Evolutionary conservation across 2,797 vertebrate genomes (phyloP).

Genomic region (Sparus aurata): DNA sequence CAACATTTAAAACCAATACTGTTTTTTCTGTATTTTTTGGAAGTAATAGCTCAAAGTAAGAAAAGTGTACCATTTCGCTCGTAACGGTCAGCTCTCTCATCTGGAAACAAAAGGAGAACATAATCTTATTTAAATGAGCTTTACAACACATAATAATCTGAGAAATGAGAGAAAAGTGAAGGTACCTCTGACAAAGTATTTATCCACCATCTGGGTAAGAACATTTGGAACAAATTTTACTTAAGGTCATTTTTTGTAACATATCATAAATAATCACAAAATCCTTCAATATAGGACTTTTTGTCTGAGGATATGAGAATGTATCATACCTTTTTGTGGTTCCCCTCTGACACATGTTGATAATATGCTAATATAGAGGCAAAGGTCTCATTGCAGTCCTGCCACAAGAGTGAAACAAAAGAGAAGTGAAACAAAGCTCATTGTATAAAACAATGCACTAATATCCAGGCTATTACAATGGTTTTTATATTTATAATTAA

Average conservation of each 20-base stretch:
- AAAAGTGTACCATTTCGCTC: slow-evolving; percentile 32
- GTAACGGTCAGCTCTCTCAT: fast-evolving
- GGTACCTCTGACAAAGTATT: slow-evolving; percentile 22
- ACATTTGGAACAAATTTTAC: not conserved
- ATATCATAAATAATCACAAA: not conserved
- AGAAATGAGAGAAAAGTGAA: slow-evolving; percentile 1
- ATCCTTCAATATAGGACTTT: not conserved
- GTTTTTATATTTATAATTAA: too few relatives aligned
- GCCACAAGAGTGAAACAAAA: slow-evolving; percentile 4
- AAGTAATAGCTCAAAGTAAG: not conserved
- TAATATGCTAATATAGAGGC: fast-evolving
- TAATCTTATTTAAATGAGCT: not conserved
- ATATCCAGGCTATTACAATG: not conserved
- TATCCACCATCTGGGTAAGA: slow-evolving; percentile 35
- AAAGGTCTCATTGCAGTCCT: slow-evolving; percentile 45
- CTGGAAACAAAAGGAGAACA: slow-evolving; percentile 4
- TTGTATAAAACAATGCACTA: not conserved
- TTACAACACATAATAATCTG: not conserved
- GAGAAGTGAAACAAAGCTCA: not conserved
- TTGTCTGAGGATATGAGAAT: not conserved
- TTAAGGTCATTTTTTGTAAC: not conserved
- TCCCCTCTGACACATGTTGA: fast-evolving
- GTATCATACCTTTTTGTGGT: slow-evolving; percentile 39
- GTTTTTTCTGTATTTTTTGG: not conserved
- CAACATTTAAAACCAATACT: not conserved